phyloP scores from a whole-genome alignment of 1,140 invertebrate genomes.

The Dysdera silvatica region DNA sequence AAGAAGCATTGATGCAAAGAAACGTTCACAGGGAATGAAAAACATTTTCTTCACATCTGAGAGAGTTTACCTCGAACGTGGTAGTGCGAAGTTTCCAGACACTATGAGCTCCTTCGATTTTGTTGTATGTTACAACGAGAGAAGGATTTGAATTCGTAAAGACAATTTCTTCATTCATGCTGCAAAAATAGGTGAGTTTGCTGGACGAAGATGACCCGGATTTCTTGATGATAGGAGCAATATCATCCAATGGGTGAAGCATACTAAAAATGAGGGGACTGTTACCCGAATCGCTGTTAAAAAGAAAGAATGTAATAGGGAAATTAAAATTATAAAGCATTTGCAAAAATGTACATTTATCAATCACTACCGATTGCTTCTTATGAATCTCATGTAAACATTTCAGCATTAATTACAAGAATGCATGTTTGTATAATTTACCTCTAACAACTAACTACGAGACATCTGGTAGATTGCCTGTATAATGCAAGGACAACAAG shows the following conservation, averaged over 20 bases:
- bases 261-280: slow-evolving; percentile 67
- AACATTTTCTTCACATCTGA: background rate
- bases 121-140: slow-evolving; percentile 65
- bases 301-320: background rate
- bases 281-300: slow-evolving; percentile 10
- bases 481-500: too few species aligned
- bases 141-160: slow-evolving; percentile 58
- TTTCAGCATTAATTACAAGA: too few species aligned
- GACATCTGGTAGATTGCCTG: too few species aligned
- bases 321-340: background rate
- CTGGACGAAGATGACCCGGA: background rate
- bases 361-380: too few species aligned
- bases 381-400: too few species aligned
- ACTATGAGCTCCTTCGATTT: slow-evolving; percentile 64
- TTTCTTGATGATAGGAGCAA: slow-evolving; percentile 64
- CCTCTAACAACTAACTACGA: too few species aligned
- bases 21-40: background rate
- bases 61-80: slow-evolving; percentile 56
- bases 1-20: background rate
- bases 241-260: slow-evolving; percentile 79
- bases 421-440: too few species aligned
- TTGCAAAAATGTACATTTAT: too few species aligned
- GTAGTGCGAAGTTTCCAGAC: slow-evolving; percentile 72
- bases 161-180: slow-evolving; percentile 54
- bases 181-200: slow-evolving; percentile 50